Evolutionary conservation across 1,140 invertebrate species (phyloP), one percentile per base, ranked within the genome.

Genomic region (Heliconius melpomene): DNA sequence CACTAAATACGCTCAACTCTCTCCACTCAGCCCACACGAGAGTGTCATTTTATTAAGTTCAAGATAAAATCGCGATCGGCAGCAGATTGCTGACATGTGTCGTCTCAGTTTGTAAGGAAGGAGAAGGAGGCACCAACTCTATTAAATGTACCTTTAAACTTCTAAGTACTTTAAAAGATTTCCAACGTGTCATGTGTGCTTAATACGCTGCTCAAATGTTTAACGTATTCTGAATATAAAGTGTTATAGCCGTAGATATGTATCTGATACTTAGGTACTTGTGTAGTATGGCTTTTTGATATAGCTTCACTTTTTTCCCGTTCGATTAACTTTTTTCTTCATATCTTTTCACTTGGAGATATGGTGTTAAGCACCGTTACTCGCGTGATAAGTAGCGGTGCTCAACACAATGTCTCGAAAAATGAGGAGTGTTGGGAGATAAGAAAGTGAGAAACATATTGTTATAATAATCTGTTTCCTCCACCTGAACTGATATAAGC

Each of bases 31-130:
- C 26, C n/a, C 60, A 66, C 20, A 79, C 36, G 9, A 52, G 54
- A 84, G 86, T 87, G 87, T 87, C 89, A 92, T 92, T 91, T 91
- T 92, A 92, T 92, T 92, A 92, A 91, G 86, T 89, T 88, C 76
- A 85, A 83, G 83, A 89, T 86, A 87, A 84, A 82, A 91, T 89
- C 83, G 77, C 81, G 88, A 90, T 90, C 83, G 85, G 84, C 81
- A 85, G 84, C 84, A 84, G 84, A 86, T 86, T 83, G 82, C 84
- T 85, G 86, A 92, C 90, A 90, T 87, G 86, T 88, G 88, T 87
- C 83, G 87, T 73, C 78, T 83, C 86, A 86, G 87, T 23, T 70
- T 84, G 54, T 46, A 78, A 46, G 52, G 75, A 57, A 60, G 76
- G 50, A 79, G 66, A 57, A 60, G 78, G 52, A 79, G 66, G 78